Conservation (phyloP, 2,888 invertebrate species). For the Willowsia nigromaculata region DNA sequence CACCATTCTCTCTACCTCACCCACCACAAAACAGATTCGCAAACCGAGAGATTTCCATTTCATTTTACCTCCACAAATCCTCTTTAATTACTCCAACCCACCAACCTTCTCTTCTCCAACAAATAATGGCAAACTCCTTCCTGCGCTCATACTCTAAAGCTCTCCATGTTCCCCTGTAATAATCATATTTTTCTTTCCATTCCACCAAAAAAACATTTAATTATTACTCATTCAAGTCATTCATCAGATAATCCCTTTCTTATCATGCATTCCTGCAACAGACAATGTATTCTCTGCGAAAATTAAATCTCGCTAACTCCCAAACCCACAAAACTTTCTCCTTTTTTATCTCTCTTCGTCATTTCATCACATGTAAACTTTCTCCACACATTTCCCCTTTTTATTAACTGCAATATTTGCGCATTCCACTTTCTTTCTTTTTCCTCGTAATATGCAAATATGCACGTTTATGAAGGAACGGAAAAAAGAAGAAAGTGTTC, state of each 20-base stretch:
- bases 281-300: too few relatives aligned
- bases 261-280: too few relatives aligned
- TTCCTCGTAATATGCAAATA: background rate
- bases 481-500: background rate
- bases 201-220: too few relatives aligned
- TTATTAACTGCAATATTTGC: background rate
- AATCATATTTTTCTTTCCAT: too few relatives aligned
- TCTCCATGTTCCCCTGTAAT: too few relatives aligned
- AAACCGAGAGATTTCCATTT: background rate
- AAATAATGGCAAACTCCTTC: background rate
- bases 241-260: too few relatives aligned
- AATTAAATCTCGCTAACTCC: too few relatives aligned
- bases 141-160: background rate
- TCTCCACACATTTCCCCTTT: background rate
- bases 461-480: background rate
- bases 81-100: background rate
- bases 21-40: background rate
- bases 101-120: too few relatives aligned
- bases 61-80: background rate
- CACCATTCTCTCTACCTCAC: background rate
- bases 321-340: too few relatives aligned
- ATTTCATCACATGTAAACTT: too few relatives aligned
- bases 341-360: too few relatives aligned
- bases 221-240: too few relatives aligned
- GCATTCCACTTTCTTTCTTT: background rate